Conservation (phyloP, 1,140 invertebrate genomes). For the Drosophila pandora region DNA sequence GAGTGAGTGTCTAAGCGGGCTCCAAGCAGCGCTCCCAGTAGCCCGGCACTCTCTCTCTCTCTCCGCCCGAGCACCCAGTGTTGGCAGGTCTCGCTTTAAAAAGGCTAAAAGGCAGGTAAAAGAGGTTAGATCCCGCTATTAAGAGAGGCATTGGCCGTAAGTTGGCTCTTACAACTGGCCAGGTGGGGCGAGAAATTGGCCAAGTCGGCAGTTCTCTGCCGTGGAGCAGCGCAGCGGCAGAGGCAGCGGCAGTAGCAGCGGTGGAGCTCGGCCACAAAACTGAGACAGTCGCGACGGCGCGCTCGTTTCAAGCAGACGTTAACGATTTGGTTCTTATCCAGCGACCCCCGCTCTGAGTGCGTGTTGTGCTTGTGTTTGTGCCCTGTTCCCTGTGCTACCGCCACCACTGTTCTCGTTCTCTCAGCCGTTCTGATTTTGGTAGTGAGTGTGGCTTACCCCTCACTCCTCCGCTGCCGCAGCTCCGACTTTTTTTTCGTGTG, state of each 20-base stretch:
- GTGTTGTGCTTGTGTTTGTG: constrained; percentile 35
- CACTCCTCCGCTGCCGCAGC: constrained; percentile 20
- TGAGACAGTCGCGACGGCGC: constrained; percentile 76
- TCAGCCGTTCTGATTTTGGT: constrained; percentile 1
- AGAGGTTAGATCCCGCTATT: background rate
- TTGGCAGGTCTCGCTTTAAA: background rate
- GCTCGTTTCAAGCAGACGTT: constrained; percentile 73
- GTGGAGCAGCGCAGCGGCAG: constrained; percentile 3
- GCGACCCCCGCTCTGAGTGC: constrained; percentile 29
- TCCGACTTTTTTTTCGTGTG: constrained; percentile 68
- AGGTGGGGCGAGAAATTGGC: background rate
- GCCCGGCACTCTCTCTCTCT: background rate
- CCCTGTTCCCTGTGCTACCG: background rate
- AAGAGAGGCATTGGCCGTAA: background rate
- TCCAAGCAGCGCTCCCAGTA: constrained; percentile 4
- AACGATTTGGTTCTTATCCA: constrained; percentile 33
- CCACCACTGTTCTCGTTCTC: constrained; percentile 23
- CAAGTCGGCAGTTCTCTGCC: background rate
- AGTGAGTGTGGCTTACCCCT: constrained; percentile 3
- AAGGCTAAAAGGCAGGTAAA: background rate
- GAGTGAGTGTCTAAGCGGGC: constrained; percentile 1
- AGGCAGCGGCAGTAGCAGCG: constrained; percentile 10
- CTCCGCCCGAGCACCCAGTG: background rate
- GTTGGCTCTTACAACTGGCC: background rate
- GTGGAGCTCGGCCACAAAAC: constrained; percentile 28